phyloP scores from a whole-genome alignment of 2,113 vertebrate genomes.

The Nycticebus coucang region DNA sequence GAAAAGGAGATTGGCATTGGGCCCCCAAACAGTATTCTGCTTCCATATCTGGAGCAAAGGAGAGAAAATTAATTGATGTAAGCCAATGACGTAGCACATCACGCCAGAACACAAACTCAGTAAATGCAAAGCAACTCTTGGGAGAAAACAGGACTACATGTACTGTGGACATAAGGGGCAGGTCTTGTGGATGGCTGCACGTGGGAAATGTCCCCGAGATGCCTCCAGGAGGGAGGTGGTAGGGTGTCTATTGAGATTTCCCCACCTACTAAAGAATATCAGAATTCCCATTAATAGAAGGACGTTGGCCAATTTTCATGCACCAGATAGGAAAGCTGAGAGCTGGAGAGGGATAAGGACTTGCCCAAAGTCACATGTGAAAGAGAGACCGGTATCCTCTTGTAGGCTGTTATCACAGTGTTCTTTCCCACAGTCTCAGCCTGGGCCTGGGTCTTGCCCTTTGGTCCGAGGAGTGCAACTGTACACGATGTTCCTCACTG shows the following conservation, averaged over 20 bases:
- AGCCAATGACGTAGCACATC: background rate
- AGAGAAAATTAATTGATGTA: background rate
- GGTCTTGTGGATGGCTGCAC: background rate
- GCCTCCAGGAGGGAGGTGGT: background rate
- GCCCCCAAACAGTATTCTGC: background rate
- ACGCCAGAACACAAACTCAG: background rate
- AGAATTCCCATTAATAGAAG: background rate
- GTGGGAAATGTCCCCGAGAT: background rate
- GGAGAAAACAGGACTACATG: background rate
- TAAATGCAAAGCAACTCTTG: background rate
- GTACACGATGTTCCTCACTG: background rate
- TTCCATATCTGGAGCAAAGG: background rate
- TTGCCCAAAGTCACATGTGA: background rate
- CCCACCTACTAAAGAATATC: background rate
- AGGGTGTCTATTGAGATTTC: background rate
- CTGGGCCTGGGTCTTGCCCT: background rate
- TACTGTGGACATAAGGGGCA: accelerated
- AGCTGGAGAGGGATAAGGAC: background rate
- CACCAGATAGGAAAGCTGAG: background rate
- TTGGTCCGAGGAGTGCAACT: background rate
- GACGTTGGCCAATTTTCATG: background rate
- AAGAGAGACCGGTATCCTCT: background rate
- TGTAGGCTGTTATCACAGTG: accelerated
- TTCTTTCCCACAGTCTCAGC: background rate
- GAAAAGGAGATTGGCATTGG: background rate